Conservation (phyloP, 2,113 vertebrate species). For the Onychostoma macrolepis region DNA sequence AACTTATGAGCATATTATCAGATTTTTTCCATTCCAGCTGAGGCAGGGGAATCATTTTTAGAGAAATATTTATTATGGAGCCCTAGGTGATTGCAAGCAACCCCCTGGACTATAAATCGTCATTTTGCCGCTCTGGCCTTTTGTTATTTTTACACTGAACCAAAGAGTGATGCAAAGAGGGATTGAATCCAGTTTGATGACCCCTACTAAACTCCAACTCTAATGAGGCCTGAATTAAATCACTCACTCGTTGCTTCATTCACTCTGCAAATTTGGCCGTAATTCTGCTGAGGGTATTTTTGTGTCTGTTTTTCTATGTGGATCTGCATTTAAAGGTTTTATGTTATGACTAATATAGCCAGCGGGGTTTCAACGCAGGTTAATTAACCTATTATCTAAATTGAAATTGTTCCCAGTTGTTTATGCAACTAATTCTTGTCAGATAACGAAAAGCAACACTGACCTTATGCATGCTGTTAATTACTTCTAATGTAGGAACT, state of each 20-base stretch:
- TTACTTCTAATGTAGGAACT: background rate
- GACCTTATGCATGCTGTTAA: background rate
- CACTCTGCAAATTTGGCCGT: background rate
- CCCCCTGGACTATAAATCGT: slow-evolving; percentile 42
- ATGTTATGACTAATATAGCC: slow-evolving; percentile 17
- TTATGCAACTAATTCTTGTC: slow-evolving; percentile 16
- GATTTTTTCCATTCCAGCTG: slow-evolving; percentile 30
- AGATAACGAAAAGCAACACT: slow-evolving; percentile 11
- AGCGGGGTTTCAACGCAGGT: slow-evolving; percentile 12
- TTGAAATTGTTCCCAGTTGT: slow-evolving; percentile 43
- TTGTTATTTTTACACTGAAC: slow-evolving; percentile 37
- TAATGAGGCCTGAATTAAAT: slow-evolving; percentile 46
- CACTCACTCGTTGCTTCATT: background rate
- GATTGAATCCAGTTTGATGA: slow-evolving; percentile 16
- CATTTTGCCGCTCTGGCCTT: slow-evolving; percentile 29
- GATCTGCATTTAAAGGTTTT: background rate
- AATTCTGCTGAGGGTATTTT: background rate
- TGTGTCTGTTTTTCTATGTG: background rate
- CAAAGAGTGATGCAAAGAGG: background rate
- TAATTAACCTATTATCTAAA: slow-evolving; percentile 18
- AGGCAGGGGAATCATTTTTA: slow-evolving; percentile 34
- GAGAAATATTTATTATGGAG: slow-evolving; percentile 38
- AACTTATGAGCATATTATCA: slow-evolving; percentile 8
- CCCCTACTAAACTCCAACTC: background rate
- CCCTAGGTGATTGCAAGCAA: slow-evolving; percentile 25